Percentiles rank a stretch among this genome's conserved stretches.
Evolutionary conservation across 92 coral and sea anemone genomes (phyloP).

Genomic region (Porites divaricata): DNA sequence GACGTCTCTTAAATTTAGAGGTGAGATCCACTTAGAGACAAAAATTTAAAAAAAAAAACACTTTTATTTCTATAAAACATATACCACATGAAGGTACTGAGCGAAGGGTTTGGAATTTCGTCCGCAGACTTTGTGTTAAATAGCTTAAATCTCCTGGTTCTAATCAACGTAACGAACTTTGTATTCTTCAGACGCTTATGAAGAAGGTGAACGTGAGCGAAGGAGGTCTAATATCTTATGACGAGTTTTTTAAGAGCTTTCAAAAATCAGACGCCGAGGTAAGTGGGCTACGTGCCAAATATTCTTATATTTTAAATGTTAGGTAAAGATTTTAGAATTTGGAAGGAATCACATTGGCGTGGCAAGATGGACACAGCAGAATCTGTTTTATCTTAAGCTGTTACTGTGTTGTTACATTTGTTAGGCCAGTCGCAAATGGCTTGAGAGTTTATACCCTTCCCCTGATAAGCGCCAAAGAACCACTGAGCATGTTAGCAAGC

Average conservation of each 20-base stretch:
- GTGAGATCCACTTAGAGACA: background rate
- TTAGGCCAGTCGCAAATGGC: constrained; percentile 87
- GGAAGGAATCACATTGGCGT: too few relatives aligned
- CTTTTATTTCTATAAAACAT: too few relatives aligned
- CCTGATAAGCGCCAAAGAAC: constrained; percentile 63
- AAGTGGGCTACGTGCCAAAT: background rate
- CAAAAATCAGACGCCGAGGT: constrained; percentile 91
- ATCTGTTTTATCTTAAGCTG: too few relatives aligned
- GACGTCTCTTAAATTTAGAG: background rate
- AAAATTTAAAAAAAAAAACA: too few relatives aligned
- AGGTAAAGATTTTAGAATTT: background rate
- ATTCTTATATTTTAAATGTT: background rate
- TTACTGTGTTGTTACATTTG: background rate
- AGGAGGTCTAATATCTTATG: constrained; percentile 71
- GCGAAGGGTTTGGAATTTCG: too few relatives aligned
- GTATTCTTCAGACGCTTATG: constrained; percentile 64
- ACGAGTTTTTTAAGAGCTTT: constrained; percentile 79
- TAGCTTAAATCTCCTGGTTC: background rate
- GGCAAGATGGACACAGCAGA: too few relatives aligned
- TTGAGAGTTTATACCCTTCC: constrained; percentile 72
- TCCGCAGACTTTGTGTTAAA: background rate
- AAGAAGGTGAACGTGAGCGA: constrained; percentile 60
- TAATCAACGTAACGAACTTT: background rate
- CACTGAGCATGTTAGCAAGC: constrained; percentile 41
- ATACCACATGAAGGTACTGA: too few relatives aligned